phyloP scores from a whole-genome alignment of 2,888 invertebrate species.

The Caenorhabditis afra region DNA sequence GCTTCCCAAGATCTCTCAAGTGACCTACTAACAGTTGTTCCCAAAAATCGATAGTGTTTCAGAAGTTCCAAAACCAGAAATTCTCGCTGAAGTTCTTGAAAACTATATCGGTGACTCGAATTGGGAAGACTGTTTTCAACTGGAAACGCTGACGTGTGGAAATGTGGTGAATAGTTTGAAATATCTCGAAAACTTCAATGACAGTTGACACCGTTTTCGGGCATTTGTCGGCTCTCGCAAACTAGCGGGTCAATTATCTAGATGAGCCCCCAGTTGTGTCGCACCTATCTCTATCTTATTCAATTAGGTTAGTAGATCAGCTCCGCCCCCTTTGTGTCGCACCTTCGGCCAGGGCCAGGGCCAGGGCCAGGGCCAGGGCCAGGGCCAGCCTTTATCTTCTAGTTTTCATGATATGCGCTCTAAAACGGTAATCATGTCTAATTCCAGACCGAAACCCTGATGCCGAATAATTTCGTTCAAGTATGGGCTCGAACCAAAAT shows the following conservation, averaged over 20 bases:
- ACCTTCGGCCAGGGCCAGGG: too few species aligned
- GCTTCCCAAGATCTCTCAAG: conserved; percentile 44
- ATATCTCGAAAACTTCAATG: background rate
- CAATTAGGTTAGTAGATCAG: too few species aligned
- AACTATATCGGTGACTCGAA: conserved; percentile 4
- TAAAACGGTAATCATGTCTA: too few species aligned
- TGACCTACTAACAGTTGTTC: background rate
- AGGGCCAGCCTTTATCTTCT: too few species aligned
- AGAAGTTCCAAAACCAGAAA: conserved; percentile 21
- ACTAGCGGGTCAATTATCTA: too few species aligned
- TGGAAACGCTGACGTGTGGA: conserved; percentile 20
- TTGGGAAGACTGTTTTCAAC: conserved; percentile 24
- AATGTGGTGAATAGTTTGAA: conserved; percentile 23
- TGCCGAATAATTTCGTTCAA: conserved; percentile 57
- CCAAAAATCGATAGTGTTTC: background rate
- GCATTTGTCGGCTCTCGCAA: too few species aligned
- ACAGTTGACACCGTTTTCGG: too few species aligned
- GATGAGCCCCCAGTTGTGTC: too few species aligned
- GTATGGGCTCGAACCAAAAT: conserved; percentile 55
- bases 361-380: too few species aligned
- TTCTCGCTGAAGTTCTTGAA: background rate
- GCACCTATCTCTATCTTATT: too few species aligned
- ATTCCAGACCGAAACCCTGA: conserved; percentile 48
- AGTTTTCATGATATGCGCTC: too few species aligned
- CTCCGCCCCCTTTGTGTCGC: too few species aligned